Base-by-base conservation (phyloP, 2,888 invertebrate genomes). In the Drosophila meridionalis region DNA sequence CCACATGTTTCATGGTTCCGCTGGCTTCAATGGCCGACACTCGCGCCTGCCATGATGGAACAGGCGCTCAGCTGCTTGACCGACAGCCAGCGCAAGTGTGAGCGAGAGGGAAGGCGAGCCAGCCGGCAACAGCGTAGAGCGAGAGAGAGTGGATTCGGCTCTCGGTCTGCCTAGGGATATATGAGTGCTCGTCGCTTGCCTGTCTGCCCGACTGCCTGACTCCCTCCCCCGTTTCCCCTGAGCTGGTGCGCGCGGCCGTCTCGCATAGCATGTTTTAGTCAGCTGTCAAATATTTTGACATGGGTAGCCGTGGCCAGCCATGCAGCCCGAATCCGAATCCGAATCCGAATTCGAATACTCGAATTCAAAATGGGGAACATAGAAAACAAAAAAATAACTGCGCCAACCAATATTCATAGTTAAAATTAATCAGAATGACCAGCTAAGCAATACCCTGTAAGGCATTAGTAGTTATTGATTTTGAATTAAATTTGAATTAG, bases 261-360 rank as follows among this genome's bases (percentile, higher is more conserved):
- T 87, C 91, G 89, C 90, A 90, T 91, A 91, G 92, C 91, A 90
- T 93, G 92, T 92, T 93, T 92, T 91, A 93, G 93, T 93, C 93
- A 93, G 93, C 93, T 93, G 93, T 93, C 93, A 93, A 93, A 93
- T 93, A 84, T 92, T 93, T 93, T 93, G 93, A 93, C 91, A 93
- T 93, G 93, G 93, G 93, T 93, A 90, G 90, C 92, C 76, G 73
- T 78, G 76, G 82, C 88, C 79, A 78, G 67, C 66, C 59, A 71
- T 58, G 73, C 76, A 80, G 69, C 63, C 65, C 63, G 78, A 61
- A 80, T 77, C 71, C 60, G 80, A 61, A 80, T 77, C 71, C 60
- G 80, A 79, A 79, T 78, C 83, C 62, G 64, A 75, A 83, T 65
- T 67, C 69, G 56, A 56, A 56, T 42, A 56, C 56, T 55, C 55